Evolutionary conservation across 2,797 vertebrate species (phyloP).

Genomic region (Schizopygopsis pylzovi): DNA sequence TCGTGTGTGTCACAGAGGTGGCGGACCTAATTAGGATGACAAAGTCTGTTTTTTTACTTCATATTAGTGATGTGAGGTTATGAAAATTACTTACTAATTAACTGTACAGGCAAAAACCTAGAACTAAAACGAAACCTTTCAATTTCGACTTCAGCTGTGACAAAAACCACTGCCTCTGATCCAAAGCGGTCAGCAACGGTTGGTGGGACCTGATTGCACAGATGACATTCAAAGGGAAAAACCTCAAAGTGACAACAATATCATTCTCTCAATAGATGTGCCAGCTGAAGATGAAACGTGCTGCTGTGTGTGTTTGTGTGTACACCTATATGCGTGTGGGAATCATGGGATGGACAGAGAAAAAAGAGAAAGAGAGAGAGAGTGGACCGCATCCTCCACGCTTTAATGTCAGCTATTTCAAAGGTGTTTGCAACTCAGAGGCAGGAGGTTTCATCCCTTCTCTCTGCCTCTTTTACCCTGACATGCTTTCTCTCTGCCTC

Average conservation of each 20-base stretch:
- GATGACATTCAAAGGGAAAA: slow-evolving; percentile 35
- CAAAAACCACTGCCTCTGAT: neutral
- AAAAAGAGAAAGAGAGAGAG: slow-evolving; percentile 1
- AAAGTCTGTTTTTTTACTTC: slow-evolving; percentile 23
- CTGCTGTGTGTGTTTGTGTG: slow-evolving; percentile 1
- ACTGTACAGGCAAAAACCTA: slow-evolving; percentile 4
- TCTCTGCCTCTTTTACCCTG: slow-evolving; percentile 32
- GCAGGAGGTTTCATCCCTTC: slow-evolving; percentile 27
- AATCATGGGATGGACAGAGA: slow-evolving; percentile 17
- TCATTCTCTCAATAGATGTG: slow-evolving; percentile 24
- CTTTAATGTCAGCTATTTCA: slow-evolving; percentile 50
- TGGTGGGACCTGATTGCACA: slow-evolving; percentile 11
- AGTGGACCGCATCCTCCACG: slow-evolving; percentile 18
- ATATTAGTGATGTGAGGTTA: slow-evolving; percentile 18
- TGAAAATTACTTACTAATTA: slow-evolving; percentile 18
- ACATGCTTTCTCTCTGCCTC: slow-evolving; percentile 9
- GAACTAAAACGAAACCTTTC: slow-evolving; percentile 12
- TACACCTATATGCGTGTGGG: neutral
- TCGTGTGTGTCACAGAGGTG: neutral
- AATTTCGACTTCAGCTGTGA: neutral
- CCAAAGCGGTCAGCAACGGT: neutral
- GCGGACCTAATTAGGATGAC: neutral
- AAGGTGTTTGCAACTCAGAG: slow-evolving; percentile 25
- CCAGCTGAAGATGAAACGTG: slow-evolving; percentile 40
- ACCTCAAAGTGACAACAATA: slow-evolving; percentile 31